A percentile compares a stretch with the other conserved stretches of the same genome.
phyloP scores from a whole-genome alignment of 2,797 vertebrate species.

The Anisognathus igniventris region DNA sequence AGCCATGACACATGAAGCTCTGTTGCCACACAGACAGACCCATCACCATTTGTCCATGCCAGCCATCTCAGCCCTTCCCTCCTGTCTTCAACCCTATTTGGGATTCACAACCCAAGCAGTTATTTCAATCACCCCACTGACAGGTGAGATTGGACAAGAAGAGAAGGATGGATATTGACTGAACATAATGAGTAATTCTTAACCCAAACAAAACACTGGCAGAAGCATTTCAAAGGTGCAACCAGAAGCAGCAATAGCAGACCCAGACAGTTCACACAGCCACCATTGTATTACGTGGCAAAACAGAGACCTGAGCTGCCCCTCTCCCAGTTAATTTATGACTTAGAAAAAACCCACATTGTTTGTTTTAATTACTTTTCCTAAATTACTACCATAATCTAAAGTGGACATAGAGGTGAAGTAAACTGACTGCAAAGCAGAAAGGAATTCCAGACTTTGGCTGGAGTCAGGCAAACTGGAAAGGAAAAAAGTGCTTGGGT shows the following conservation, averaged over 20 bases:
- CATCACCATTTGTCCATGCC: neutral
- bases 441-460: neutral
- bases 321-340: neutral
- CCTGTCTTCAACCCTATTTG: neutral
- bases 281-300: accelerated
- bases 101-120: neutral
- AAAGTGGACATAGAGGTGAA: neutral
- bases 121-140: neutral
- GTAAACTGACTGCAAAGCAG: neutral
- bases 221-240: neutral
- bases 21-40: neutral
- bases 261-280: neutral
- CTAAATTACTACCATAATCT: neutral
- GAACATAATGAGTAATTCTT: neutral
- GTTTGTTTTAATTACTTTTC: neutral
- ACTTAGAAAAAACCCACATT: neutral
- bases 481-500: neutral
- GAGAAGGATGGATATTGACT: neutral
- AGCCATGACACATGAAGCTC: neutral
- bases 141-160: neutral
- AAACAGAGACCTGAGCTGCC: neutral
- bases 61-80: neutral
- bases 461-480: neutral
- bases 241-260: neutral
- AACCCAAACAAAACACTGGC: neutral